Percentiles rank a stretch among this genome's conserved stretches.
Evolutionary conservation across 2,888 invertebrate genomes (phyloP).

Genomic region (Smittia aterrima): DNA sequence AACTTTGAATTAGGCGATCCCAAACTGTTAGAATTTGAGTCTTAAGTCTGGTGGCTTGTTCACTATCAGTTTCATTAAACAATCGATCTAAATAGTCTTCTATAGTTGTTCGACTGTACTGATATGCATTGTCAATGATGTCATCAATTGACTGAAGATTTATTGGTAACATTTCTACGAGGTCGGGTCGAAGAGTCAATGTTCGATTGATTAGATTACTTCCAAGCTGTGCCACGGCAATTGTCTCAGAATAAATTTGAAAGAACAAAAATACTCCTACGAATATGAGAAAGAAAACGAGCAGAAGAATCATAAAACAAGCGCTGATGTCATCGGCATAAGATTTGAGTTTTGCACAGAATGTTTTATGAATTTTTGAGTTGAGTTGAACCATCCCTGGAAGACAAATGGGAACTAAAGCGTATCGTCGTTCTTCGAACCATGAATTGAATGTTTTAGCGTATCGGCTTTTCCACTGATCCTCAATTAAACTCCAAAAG

Average conservation of each 20-base stretch:
- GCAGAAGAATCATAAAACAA: slow-evolving; percentile 79
- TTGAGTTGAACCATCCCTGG: slow-evolving; percentile 72
- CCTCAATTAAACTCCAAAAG: slow-evolving; percentile 55
- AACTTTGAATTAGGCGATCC: slow-evolving; percentile 91
- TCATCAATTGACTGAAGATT: slow-evolving; percentile 69
- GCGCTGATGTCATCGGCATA: slow-evolving; percentile 85
- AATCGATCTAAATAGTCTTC: slow-evolving; percentile 72
- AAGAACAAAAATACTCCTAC: slow-evolving; percentile 69
- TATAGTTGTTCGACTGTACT: slow-evolving; percentile 88
- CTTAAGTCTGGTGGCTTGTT: slow-evolving; percentile 79
- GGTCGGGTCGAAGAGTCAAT: slow-evolving; percentile 83
- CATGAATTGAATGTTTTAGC: slow-evolving; percentile 52
- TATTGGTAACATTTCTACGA: slow-evolving; percentile 73
- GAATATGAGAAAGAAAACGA: slow-evolving; percentile 75
- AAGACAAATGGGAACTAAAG: slow-evolving; percentile 72
- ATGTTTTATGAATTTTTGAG: slow-evolving; percentile 61
- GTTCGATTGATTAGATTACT: slow-evolving; percentile 87
- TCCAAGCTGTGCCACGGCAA: slow-evolving; percentile 84
- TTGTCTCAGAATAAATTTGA: slow-evolving; percentile 90
- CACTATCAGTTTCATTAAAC: slow-evolving; percentile 75
- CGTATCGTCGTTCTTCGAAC: slow-evolving; percentile 58
- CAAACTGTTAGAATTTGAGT: slow-evolving; percentile 87
- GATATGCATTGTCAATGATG: slow-evolving; percentile 87
- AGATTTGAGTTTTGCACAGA: slow-evolving; percentile 65
- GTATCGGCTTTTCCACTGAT: slow-evolving; percentile 3